Evolutionary conservation across 2,888 invertebrate species (phyloP).

Genomic region (Diplazon laetatorius): DNA sequence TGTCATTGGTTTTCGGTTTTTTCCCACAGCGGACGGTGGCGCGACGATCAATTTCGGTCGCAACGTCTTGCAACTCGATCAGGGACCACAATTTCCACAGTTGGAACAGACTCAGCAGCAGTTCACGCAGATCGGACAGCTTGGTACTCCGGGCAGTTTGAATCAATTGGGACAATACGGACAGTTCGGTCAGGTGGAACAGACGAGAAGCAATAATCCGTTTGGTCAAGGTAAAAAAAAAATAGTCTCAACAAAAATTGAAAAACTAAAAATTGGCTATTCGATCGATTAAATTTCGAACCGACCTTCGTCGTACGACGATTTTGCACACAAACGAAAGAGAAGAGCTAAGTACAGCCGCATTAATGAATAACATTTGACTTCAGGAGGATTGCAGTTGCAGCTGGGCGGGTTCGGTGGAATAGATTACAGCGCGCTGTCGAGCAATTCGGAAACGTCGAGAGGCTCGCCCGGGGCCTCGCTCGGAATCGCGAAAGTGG

Average conservation of each 20-base stretch:
- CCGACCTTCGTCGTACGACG: no score
- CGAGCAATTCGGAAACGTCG: constrained; percentile 68
- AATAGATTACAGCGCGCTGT: constrained; percentile 74
- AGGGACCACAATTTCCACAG: constrained; percentile 30
- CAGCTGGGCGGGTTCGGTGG: constrained; percentile 75
- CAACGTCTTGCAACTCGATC: constrained; percentile 51
- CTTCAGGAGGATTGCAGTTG: constrained; percentile 62
- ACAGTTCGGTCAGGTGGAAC: constrained; percentile 41
- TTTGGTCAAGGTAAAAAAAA: constrained; percentile 57
- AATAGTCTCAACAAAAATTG: no score
- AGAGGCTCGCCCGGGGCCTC: constrained; percentile 66
- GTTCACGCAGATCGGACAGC: constrained; percentile 42
- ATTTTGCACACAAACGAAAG: no score
- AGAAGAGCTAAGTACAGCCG: no score
- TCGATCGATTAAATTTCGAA: no score
- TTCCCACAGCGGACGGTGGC: constrained; percentile 28
- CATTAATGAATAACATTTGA: constrained; percentile 12
- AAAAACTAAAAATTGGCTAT: constrained; percentile 7
- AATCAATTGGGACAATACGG: constrained; percentile 45
- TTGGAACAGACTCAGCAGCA: constrained; percentile 44
- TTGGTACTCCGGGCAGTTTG: neutral
- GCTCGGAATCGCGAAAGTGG: constrained; percentile 72
- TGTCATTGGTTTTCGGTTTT: no score
- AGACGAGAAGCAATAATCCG: constrained; percentile 27
- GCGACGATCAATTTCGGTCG: constrained; percentile 39